Percentiles rank a stretch among this genome's conserved stretches.
phyloP scores from a whole-genome alignment of 2,113 vertebrate species.

The Toxotes chatareus region DNA sequence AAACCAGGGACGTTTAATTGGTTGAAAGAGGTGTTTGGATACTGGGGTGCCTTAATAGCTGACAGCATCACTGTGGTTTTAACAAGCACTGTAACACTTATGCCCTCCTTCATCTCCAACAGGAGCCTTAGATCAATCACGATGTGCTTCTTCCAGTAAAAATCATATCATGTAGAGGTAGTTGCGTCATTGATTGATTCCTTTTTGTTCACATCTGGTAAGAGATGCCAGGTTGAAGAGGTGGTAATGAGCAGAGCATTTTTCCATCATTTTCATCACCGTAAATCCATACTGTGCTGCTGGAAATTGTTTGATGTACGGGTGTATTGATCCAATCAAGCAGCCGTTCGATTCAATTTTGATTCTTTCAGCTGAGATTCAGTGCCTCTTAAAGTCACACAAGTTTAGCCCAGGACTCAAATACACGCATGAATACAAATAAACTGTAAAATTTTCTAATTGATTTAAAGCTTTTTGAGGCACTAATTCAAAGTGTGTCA shows the following conservation, averaged over 20 bases:
- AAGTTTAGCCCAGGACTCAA: not conserved
- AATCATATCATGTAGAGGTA: constrained; percentile 16
- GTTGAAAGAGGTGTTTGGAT: constrained; percentile 50
- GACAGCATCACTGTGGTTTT: constrained; percentile 31
- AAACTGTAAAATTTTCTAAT: not conserved
- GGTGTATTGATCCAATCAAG: constrained; percentile 39
- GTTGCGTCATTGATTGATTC: constrained; percentile 41
- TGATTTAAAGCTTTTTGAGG: not conserved
- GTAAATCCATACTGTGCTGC: constrained; percentile 36
- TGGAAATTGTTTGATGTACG: constrained; percentile 20
- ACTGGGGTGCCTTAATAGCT: constrained; percentile 34
- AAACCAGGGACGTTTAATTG: constrained; percentile 61
- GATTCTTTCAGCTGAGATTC: not conserved
- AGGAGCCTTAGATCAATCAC: constrained; percentile 29
- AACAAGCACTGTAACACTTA: constrained; percentile 31
- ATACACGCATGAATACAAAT: not conserved
- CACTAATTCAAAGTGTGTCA: not conserved
- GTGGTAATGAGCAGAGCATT: constrained; percentile 21
- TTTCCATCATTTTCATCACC: constrained; percentile 27
- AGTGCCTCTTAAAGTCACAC: not conserved
- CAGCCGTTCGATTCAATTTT: not conserved
- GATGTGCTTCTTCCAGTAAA: constrained; percentile 6
- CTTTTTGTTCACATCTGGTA: constrained; percentile 51
- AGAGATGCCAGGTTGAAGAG: constrained; percentile 46
- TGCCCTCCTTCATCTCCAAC: constrained; percentile 11